Evolutionary conservation across 2,113 vertebrate genomes (phyloP).

Genomic region (Chaetops frenatus): DNA sequence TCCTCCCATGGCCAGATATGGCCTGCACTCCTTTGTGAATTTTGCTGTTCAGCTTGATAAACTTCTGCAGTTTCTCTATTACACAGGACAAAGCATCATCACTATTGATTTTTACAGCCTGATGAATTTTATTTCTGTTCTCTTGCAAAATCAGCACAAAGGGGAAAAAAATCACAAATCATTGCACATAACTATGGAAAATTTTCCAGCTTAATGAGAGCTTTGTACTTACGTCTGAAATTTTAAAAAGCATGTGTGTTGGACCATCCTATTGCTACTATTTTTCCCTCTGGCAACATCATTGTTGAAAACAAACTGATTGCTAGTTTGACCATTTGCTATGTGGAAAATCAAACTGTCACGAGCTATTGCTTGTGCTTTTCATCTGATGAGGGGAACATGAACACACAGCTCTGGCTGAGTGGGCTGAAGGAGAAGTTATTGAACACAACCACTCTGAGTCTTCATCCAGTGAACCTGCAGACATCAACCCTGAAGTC

Average conservation of each 20-base stretch:
- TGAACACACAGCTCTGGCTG: not conserved
- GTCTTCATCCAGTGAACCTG: not conserved
- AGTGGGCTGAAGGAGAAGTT: not conserved
- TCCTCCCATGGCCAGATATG: not conserved
- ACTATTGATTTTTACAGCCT: constrained; percentile 31
- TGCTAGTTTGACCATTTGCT: not conserved
- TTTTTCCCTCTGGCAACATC: not conserved
- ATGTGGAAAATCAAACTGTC: not conserved
- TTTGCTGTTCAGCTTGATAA: not conserved
- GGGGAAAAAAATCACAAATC: not conserved
- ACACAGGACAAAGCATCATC: not conserved
- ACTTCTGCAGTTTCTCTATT: not conserved
- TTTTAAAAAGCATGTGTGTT: not conserved
- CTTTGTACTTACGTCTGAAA: not conserved
- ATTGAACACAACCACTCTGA: not conserved
- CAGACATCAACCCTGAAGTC: not conserved
- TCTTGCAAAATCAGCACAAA: not conserved
- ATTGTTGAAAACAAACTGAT: not conserved
- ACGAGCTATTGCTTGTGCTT: not conserved
- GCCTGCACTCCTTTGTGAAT: not conserved
- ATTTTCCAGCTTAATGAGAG: not conserved
- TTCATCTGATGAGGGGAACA: not conserved
- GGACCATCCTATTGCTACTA: not conserved
- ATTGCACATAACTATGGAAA: not conserved
- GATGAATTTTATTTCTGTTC: constrained; percentile 6